Conservation (phyloP, 2,888 invertebrate genomes). For the Mimachlamys varia region DNA sequence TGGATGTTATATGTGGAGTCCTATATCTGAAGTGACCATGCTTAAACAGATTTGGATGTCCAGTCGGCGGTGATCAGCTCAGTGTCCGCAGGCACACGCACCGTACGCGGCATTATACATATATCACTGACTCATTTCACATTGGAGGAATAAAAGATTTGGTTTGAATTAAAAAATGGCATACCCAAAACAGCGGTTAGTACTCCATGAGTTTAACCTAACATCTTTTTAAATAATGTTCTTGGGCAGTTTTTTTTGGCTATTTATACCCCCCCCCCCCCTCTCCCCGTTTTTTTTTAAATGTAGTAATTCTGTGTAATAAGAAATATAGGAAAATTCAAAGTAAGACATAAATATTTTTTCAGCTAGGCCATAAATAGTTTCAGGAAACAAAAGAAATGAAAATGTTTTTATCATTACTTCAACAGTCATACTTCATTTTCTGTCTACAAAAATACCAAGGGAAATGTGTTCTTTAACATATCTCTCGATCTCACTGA, state of each 20-base stretch:
- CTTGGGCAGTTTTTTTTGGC: too few species aligned
- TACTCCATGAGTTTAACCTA: too few species aligned
- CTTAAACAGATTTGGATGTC: conserved; percentile 25
- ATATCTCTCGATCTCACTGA: background rate
- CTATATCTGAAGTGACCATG: conserved; percentile 34
- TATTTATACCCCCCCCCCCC: too few species aligned
- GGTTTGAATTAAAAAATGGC: background rate
- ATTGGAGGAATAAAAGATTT: background rate
- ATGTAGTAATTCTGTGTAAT: too few species aligned
- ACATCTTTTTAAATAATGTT: too few species aligned
- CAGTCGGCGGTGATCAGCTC: background rate
- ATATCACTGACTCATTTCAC: background rate
- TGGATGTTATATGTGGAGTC: conserved; percentile 34
- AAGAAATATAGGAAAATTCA: too few species aligned
- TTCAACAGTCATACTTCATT: background rate
- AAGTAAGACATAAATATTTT: too few species aligned
- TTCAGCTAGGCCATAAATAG: too few species aligned
- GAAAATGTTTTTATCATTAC: background rate
- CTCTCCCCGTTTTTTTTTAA: too few species aligned
- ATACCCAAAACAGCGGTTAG: background rate
- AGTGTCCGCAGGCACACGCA: background rate
- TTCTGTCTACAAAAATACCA: background rate
- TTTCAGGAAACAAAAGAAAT: background rate
- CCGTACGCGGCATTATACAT: background rate
- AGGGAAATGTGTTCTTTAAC: background rate